A percentile compares a stretch with the other conserved stretches of the same genome.
These are phyloP conservation scores for Sebastes dallii DNA, from an alignment of 2,797 vertebrate species.

Conservation along the genomic window DNA sequence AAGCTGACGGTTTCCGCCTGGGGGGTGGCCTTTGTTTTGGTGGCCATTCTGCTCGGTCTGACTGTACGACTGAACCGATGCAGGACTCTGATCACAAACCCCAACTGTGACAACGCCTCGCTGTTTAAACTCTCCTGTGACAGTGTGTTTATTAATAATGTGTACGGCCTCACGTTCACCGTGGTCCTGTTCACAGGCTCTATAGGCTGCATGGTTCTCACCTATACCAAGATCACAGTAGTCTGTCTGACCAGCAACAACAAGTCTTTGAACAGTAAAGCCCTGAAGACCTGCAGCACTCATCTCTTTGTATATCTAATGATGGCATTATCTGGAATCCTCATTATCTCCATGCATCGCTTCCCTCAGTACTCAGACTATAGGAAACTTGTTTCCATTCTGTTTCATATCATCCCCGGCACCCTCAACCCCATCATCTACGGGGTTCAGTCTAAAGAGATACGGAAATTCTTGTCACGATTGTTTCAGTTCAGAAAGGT, in stretches of 20 bases:
- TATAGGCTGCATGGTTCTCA: constrained; percentile 49
- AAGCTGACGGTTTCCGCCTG: constrained; percentile 68
- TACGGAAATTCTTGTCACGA: constrained; percentile 8
- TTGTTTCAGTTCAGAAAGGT: neutral
- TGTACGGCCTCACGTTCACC: constrained; percentile 77
- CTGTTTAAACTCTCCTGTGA: constrained; percentile 81
- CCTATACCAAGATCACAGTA: constrained; percentile 45
- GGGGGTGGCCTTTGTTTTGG: constrained; percentile 44
- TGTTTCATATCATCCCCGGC: constrained; percentile 43
- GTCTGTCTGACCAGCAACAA: constrained; percentile 48
- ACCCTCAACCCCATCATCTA: constrained; percentile 52
- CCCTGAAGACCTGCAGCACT: constrained; percentile 45
- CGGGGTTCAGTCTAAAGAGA: constrained; percentile 39
- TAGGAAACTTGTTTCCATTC: constrained; percentile 23
- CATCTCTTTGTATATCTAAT: constrained; percentile 46
- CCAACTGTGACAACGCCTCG: constrained; percentile 81
- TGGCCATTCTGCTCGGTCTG: constrained; percentile 49
- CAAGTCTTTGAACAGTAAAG: constrained; percentile 57
- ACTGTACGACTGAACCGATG: constrained; percentile 50
- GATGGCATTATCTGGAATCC: constrained; percentile 8
- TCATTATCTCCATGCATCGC: constrained; percentile 26
- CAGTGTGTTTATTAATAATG: constrained; percentile 74
- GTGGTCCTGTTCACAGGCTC: constrained; percentile 56
- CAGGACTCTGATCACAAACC: constrained; percentile 76
- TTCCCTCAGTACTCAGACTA: constrained; percentile 44